A percentile compares a stretch with the other conserved stretches of the same genome.
phyloP scores from a whole-genome alignment of 2,797 vertebrate species.

The Psittacula echo region DNA sequence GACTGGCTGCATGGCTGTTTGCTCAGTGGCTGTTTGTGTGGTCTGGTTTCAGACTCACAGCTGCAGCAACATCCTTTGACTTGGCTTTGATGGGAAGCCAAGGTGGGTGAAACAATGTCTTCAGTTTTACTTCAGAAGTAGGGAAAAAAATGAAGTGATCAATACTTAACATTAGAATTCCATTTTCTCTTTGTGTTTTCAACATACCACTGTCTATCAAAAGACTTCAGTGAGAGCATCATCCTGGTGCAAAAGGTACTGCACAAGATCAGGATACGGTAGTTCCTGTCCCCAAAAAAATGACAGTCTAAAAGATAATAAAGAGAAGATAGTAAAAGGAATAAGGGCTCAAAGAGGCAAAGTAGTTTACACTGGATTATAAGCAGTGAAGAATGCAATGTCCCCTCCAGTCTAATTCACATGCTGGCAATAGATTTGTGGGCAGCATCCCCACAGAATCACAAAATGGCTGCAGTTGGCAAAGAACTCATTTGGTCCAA shows the following conservation, averaged over 20 bases:
- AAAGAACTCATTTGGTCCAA: not conserved
- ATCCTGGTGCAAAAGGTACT: not conserved
- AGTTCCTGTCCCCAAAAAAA: not conserved
- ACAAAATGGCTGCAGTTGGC: not conserved
- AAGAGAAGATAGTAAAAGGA: not conserved
- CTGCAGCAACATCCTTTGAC: not conserved
- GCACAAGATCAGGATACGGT: not conserved
- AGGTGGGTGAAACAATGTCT: not conserved
- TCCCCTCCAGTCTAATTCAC: not conserved
- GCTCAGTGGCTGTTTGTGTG: rapidly evolving
- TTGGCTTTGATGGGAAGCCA: not conserved
- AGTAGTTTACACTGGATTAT: not conserved
- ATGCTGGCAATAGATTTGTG: not conserved
- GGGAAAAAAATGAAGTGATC: rapidly evolving
- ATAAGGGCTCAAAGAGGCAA: not conserved
- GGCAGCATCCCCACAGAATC: not conserved
- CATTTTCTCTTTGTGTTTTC: not conserved
- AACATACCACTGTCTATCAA: not conserved
- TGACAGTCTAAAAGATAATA: not conserved
- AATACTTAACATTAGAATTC: not conserved
- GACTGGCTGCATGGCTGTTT: not conserved
- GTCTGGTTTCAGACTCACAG: not conserved
- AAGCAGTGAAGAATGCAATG: not conserved
- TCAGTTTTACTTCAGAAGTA: not conserved
- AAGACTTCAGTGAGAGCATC: not conserved